Conservation (phyloP, 2,113 vertebrate species). For the Bufo gargarizans region DNA sequence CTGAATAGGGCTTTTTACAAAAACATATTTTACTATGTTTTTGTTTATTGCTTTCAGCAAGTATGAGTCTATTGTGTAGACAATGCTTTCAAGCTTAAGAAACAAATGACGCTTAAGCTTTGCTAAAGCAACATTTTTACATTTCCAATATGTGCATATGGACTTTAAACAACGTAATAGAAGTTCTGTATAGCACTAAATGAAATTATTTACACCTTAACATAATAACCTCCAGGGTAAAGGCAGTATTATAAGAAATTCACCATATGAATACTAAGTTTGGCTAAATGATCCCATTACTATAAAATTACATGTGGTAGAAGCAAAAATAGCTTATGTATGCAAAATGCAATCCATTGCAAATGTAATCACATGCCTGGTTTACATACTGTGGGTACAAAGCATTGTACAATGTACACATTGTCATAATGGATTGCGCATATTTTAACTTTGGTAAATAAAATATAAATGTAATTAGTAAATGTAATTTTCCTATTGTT, state of each 20-base stretch:
- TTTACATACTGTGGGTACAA: slow-evolving; percentile 1
- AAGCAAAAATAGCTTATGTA: neutral
- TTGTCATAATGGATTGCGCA: slow-evolving; percentile 20
- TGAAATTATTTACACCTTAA: neutral
- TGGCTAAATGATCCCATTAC: neutral
- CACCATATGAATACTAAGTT: slow-evolving; percentile 11
- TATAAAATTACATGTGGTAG: neutral
- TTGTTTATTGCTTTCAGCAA: neutral
- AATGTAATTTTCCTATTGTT: neutral
- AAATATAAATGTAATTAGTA: slow-evolving; percentile 26
- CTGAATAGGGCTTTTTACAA: too few relatives aligned
- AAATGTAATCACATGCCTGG: neutral
- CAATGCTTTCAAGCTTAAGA: neutral
- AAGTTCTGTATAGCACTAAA: neutral
- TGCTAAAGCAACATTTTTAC: neutral
- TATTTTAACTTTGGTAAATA: slow-evolving; percentile 4
- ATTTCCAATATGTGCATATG: neutral
- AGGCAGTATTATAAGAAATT: slow-evolving; percentile 9
- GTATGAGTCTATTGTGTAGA: neutral
- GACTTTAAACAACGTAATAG: neutral
- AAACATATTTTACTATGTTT: too few relatives aligned
- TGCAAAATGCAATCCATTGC: neutral
- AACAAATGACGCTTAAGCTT: neutral
- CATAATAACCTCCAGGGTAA: neutral
- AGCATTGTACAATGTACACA: slow-evolving; percentile 21